Base-by-base conservation (phyloP, 1,140 invertebrate genomes). In the Gryllus bimaculatus region DNA sequence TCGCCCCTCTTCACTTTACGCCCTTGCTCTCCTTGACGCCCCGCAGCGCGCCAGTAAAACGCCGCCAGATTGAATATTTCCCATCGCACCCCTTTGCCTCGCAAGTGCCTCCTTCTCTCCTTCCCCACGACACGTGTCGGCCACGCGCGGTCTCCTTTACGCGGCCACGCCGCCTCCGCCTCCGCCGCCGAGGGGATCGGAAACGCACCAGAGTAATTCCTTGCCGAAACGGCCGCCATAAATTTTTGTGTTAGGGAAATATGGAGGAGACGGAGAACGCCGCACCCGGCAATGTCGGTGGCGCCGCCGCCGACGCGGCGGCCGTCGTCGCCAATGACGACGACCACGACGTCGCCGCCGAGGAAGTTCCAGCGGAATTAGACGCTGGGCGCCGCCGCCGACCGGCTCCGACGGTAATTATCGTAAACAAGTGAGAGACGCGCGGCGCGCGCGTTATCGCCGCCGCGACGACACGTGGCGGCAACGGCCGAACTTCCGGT, bases 201-300 rank as follows among this genome's bases (percentile, higher is more conserved):
- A 66, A 66, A 66, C 54, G 54, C 54, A 66, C 10, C 54, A 18
- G 54, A 66, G 54, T 66, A 66, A 66, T 66, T 66, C 54, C 54
- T 66, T 66, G 54, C 54, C 54, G 54, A 66, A 66, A 66, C 54
- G 54, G 18, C 54, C 54, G 54, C 18, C 18, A 66, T 66, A 66
- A 66, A 66, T 66, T 66, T 66, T 66, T 66, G 54, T 66, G 54
- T 66, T 66, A 66, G 54, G 54, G 54, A 66, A 66, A 66, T 66
- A 66, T 66, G 54, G 54, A 66, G 54, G 54, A 18, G 54, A 18
- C 18, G 54, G 54, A 66, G 18, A 66, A 66, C 10, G 54, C 54
- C 10, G 26, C 26, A 5, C 26, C 5, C 26, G 26, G 26, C 26
- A 39, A 5, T 39, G 26, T 39, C 26, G 26, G 26, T 39, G 26